A percentile compares a stretch with the other conserved stretches of the same genome.
phyloP scores from a whole-genome alignment of 2,113 vertebrate species.

The Melierax canorus region DNA sequence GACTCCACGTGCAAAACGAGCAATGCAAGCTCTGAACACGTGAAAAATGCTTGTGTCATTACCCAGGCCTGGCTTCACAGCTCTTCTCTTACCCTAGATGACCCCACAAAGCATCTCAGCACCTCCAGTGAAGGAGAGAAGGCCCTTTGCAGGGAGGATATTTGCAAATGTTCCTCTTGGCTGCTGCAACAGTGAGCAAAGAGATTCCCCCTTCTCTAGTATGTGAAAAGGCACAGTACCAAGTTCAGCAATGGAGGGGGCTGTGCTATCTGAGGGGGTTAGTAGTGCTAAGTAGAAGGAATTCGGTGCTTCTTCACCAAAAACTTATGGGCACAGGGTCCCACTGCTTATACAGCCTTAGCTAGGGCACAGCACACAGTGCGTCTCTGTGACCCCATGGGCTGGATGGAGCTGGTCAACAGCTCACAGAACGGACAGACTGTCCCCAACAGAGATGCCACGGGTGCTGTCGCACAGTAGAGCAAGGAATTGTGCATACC shows the following conservation, averaged over 20 bases:
- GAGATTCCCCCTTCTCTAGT: not conserved
- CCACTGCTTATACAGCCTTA: not conserved
- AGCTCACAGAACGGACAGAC: not conserved
- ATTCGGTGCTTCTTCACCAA: not conserved
- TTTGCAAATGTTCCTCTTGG: not conserved
- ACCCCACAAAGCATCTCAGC: not conserved
- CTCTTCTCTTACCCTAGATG: not conserved
- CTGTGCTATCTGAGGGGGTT: not conserved
- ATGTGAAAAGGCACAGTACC: not conserved
- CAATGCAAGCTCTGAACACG: not conserved
- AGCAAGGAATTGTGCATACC: not conserved
- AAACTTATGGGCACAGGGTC: not conserved
- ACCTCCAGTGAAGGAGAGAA: not conserved
- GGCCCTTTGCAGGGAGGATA: not conserved
- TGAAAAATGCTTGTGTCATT: not conserved
- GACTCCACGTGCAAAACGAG: not conserved
- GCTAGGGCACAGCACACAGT: not conserved
- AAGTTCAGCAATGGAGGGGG: not conserved
- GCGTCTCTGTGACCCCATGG: not conserved
- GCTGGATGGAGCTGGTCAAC: not conserved
- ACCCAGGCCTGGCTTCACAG: not conserved
- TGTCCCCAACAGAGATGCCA: not conserved
- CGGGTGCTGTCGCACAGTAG: not conserved
- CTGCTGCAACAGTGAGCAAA: not conserved
- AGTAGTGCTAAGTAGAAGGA: not conserved